Evolutionary conservation across 2,888 invertebrate species (phyloP).

Genomic region (Melolontha melolontha): DNA sequence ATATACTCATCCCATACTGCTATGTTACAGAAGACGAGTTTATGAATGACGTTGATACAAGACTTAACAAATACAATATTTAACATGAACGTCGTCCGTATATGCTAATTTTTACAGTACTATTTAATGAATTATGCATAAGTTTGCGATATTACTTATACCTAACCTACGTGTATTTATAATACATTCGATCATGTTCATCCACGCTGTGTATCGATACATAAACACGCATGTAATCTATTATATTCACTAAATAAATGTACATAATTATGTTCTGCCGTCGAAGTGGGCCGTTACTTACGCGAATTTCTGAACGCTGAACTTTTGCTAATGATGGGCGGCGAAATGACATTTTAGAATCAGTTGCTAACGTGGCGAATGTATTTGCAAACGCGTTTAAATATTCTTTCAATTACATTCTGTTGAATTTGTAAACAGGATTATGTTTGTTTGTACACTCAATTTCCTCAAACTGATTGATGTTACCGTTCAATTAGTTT

Average conservation of each 20-base stretch:
- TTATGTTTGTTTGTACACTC: too few species aligned
- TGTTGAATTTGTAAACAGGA: too few species aligned
- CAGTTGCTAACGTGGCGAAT: not conserved
- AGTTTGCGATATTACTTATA: slow-evolving; percentile 9
- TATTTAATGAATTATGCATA: slow-evolving; percentile 40
- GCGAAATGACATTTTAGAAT: not conserved
- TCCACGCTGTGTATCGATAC: slow-evolving; percentile 2
- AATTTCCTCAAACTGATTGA: too few species aligned
- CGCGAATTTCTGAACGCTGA: slow-evolving; percentile 36
- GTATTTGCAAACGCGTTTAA: too few species aligned
- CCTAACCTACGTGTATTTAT: slow-evolving; percentile 14
- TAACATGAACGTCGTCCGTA: slow-evolving; percentile 31
- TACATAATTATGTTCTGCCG: slow-evolving; percentile 7
- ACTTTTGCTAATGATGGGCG: slow-evolving; percentile 34
- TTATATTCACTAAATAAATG: slow-evolving; percentile 34
- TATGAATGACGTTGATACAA: slow-evolving; percentile 21
- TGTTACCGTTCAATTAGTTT: too few species aligned
- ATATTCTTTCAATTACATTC: too few species aligned
- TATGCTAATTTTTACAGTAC: slow-evolving; percentile 40
- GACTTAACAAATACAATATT: slow-evolving; percentile 21
- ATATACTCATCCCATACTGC: not conserved
- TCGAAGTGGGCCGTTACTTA: slow-evolving; percentile 32
- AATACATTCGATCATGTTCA: not conserved
- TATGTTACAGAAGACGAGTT: slow-evolving; percentile 9
- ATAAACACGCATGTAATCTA: slow-evolving; percentile 17